A percentile compares a stretch with the other conserved stretches of the same genome.
phyloP scores from a whole-genome alignment of 2,888 invertebrate species.

The Leptopilina syphax region DNA sequence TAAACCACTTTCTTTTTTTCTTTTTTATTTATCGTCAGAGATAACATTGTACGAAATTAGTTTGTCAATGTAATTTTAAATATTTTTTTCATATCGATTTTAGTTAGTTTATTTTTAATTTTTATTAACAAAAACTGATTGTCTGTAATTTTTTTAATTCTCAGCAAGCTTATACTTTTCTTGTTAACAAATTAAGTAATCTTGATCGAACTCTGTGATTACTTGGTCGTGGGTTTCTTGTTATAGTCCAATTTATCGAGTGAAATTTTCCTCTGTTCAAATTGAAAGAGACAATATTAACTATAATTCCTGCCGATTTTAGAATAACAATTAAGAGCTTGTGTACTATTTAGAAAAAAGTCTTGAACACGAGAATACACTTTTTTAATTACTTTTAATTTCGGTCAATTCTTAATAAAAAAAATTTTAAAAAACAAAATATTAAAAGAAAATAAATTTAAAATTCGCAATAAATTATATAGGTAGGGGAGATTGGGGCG shows the following conservation, averaged over 20 bases:
- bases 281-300: constrained; percentile 26
- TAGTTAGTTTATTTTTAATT: neutral
- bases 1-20: constrained; percentile 1
- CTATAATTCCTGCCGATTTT: neutral
- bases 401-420: no score
- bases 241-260: constrained; percentile 22
- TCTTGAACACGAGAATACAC: neutral
- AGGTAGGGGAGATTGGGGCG: no score
- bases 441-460: no score
- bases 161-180: constrained; percentile 11
- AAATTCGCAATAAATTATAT: no score
- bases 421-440: no score
- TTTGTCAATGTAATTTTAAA: neutral
- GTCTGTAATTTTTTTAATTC: neutral
- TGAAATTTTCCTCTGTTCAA: neutral
- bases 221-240: constrained; percentile 29
- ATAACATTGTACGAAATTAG: neutral
- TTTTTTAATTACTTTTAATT: neutral
- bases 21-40: constrained; percentile 15
- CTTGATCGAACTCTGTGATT: constrained; percentile 18
- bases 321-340: constrained; percentile 1
- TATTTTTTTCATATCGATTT: neutral
- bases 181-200: constrained; percentile 32
- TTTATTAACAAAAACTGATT: no score
- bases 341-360: neutral